Evolutionary conservation across 2,797 vertebrate species (phyloP), one percentile per base, ranked within the genome.

Genomic region (Sebastes variabilis): DNA sequence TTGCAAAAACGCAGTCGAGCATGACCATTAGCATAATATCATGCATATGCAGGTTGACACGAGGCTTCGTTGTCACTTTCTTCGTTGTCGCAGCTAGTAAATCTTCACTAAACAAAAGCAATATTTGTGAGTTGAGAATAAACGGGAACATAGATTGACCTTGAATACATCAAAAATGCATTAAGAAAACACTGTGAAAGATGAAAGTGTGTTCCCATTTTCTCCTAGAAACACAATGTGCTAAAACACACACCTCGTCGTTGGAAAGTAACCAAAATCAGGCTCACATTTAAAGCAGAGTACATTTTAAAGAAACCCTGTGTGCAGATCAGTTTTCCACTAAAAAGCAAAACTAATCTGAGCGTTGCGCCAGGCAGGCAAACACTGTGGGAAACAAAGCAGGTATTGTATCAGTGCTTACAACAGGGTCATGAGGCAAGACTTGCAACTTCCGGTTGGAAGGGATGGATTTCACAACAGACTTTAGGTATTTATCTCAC

Each of bases 301-400:
- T 22, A 16, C 18, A 70, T 77, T 77, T 86, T 61, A 54, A 84
- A 85, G 56, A 77, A 87, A 62, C 16, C 14, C 49, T 71, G 34
- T 55, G 62, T 80, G 72, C 29, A 72, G 76, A 84, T 84, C 69
- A 42, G 70, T 83, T 87, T 83, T 74, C 67, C 29, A 69, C 71
- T 61, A 56, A 86, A 89, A 78, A 82, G 61, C 22, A 72, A 87
- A 92, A 74, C 81, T 88, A 90, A 94, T 92, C 86, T 89, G 80
- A 80, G 80, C 67, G 62, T 79, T 87, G 87, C 75, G 10, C 74
- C 84, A 87, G 72, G 69, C 42, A 38, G 64, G 80, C 79, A 78
- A 85, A 79, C 83, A 76, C 81, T 80, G 65, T 58, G 12, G 24
- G 42, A 91, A 88, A 95, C 93, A 95, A 95, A 92, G 93, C 70